Evolutionary conservation across 2,113 vertebrate species (phyloP).

Genomic region (Myiopsitta monachus): DNA sequence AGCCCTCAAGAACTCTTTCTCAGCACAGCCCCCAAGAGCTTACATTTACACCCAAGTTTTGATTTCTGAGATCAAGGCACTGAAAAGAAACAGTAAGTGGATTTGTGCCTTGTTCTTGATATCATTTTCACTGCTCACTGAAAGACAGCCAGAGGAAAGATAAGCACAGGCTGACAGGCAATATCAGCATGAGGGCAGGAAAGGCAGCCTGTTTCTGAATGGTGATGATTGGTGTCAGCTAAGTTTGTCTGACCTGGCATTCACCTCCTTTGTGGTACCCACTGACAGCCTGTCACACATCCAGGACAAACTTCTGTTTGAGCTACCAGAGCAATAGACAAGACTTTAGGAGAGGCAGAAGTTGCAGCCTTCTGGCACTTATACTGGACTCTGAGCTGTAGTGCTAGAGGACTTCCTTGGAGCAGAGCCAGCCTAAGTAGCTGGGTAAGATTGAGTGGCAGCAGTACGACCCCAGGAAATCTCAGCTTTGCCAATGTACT

Average conservation of each 20-base stretch:
- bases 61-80: background rate
- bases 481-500: background rate
- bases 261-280: background rate
- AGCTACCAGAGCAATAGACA: background rate
- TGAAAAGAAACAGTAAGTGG: background rate
- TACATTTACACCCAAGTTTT: background rate
- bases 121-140: background rate
- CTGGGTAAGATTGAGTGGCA: background rate
- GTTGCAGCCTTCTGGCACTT: background rate
- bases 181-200: background rate
- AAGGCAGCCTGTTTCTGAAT: background rate
- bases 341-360: background rate
- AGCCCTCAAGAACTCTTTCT: background rate
- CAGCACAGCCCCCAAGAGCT: background rate
- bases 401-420: background rate
- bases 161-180: background rate
- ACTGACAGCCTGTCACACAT: background rate
- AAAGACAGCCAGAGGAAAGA: background rate
- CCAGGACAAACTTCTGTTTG: background rate
- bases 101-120: background rate
- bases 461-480: background rate
- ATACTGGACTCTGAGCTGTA: fast-evolving
- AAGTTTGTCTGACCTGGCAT: background rate
- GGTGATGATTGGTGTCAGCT: background rate
- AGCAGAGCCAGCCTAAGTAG: background rate